phyloP scores from a whole-genome alignment of 1,140 invertebrate species.

The Polypedilum vanderplanki region DNA sequence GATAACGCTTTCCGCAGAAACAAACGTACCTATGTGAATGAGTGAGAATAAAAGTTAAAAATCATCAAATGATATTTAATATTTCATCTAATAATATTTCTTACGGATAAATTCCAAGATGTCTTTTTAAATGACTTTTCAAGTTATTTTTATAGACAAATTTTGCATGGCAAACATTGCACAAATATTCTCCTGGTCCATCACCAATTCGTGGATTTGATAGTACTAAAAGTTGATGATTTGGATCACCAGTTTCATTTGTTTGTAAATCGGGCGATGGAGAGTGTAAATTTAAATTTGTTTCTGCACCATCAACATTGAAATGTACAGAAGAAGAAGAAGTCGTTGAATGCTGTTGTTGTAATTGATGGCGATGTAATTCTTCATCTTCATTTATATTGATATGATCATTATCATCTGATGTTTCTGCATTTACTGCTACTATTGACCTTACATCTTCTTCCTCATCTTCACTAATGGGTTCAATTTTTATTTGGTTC shows the following conservation, averaged over 20 bases:
- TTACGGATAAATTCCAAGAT: slow-evolving; percentile 16
- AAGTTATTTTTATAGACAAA: slow-evolving; percentile 27
- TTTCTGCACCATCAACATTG: not conserved
- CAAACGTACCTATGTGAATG: slow-evolving; percentile 7
- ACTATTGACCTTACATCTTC: not conserved
- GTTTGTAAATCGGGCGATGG: not conserved
- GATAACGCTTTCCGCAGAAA: slow-evolving; percentile 15
- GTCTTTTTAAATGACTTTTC: slow-evolving; percentile 15
- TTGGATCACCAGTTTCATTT: not conserved
- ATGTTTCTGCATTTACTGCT: not conserved
- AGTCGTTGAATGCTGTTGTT: too few relatives aligned
- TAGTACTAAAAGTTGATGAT: slow-evolving; percentile 2
- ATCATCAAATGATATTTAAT: not conserved
- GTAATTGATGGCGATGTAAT: too few relatives aligned
- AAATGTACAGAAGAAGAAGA: not conserved
- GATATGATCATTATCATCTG: too few relatives aligned
- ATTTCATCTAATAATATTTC: not conserved
- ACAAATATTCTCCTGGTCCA: not conserved
- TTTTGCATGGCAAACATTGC: not conserved
- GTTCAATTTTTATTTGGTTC: slow-evolving; percentile 25
- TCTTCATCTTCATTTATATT: too few relatives aligned
- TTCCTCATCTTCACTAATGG: not conserved
- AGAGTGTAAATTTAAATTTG: not conserved
- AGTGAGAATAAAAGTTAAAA: not conserved
- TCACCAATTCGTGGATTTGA: slow-evolving; percentile 1